Base-by-base conservation (phyloP, 2,888 invertebrate species). In the Pristionchus arcanus region DNA sequence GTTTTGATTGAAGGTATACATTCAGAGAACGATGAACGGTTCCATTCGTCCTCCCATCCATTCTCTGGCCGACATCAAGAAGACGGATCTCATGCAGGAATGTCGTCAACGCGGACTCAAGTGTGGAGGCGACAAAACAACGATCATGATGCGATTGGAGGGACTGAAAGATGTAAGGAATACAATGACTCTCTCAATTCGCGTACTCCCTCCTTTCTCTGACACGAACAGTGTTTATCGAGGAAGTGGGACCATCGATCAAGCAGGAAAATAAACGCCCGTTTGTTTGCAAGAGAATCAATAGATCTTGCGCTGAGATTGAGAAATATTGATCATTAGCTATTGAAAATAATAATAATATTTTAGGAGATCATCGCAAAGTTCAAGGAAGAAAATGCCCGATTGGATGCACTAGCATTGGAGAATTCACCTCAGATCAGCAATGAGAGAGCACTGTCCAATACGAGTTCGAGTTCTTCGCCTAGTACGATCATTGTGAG, bases 61-160 rank as follows among this genome's bases (percentile, higher is more conserved):
- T 13, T 28, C 42, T 97, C 96, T 98, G 94, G 98, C 98, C 95
- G 98, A 98, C 95, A 97, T 98, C 97, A 98, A 98, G 96, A 96
- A 92, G 21, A 86, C 90, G 90, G 92, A 95, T 89, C 93, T 93
- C 81, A 93, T 98, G 95, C 97, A 97, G 90, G 98, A 98, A 95
- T 96, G 98, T 94, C 98, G 98, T 96, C 97, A 97, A 90, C 97
- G 98, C 86, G 98, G 97, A 95, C 96, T 99, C 91, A 81, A 81
- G 81, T 81, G 81, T 81, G 81, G 81, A 81, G 81, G 81, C 25
- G 81, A 81, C 81, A 81, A 81, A 53, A 81, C 81, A 42, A 53
- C 81, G 49, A 81, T 81, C 49, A 81, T 81, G 42, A 25, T 28
- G 49, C n/a, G 81, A 81, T 81, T 81, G 49, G 81, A 81, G 25